Evolutionary conservation across 2,113 vertebrate genomes (phyloP).

Genomic region (Noturus placidus): DNA sequence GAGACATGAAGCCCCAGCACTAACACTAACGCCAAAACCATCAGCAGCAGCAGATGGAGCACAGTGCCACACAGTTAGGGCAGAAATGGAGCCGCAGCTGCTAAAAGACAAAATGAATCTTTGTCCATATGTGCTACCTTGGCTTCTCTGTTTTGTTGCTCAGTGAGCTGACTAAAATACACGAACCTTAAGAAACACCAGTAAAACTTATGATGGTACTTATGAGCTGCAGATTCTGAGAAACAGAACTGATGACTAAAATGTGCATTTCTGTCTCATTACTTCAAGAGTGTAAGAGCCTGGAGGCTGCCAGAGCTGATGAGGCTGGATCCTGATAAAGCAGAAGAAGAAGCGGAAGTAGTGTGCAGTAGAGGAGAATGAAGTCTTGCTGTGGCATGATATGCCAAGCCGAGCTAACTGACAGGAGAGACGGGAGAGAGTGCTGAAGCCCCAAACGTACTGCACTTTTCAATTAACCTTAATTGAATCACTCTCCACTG

Average conservation of each 20-base stretch:
- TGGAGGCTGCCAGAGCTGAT: conserved; percentile 25
- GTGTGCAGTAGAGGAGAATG: conserved; percentile 3
- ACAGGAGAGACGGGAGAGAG: conserved; percentile 20
- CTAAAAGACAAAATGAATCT: conserved; percentile 72
- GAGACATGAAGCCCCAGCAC: conserved; percentile 15
- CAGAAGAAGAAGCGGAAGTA: conserved; percentile 1
- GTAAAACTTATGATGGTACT: background rate
- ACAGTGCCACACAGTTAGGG: conserved; percentile 60
- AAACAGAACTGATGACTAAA: conserved; percentile 21
- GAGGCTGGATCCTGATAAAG: conserved; percentile 31
- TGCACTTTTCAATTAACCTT: conserved; percentile 64
- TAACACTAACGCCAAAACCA: conserved; percentile 57
- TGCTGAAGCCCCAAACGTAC: conserved; percentile 39
- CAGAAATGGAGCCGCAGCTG: conserved; percentile 73
- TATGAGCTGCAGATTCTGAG: too few relatives aligned
- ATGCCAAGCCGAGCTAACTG: conserved; percentile 38
- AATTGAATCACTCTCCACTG: conserved; percentile 56
- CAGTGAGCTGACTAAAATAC: conserved; percentile 9
- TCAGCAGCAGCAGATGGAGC: conserved; percentile 70
- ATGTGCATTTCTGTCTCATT: conserved; percentile 29
- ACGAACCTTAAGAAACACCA: background rate
- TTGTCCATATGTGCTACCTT: conserved; percentile 68
- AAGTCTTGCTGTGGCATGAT: conserved; percentile 21
- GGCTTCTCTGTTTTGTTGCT: conserved; percentile 59
- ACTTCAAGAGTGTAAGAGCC: conserved; percentile 15